These are phyloP conservation scores for Poecilobothrus nobilitatus DNA, from an alignment of 2,888 invertebrate species.

Conservation along the genomic window DNA sequence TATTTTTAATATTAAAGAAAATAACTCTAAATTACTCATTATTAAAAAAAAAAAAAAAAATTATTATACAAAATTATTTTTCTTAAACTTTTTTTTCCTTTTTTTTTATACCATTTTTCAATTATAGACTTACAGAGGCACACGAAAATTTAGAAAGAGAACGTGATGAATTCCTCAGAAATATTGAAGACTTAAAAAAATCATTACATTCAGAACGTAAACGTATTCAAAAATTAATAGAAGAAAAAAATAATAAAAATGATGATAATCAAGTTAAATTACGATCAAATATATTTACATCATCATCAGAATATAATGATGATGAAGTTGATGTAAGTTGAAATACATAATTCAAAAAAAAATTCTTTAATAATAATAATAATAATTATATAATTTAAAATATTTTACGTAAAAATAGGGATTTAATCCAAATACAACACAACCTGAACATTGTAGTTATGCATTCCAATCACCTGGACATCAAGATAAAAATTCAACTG, in stretches of 20 bases:
- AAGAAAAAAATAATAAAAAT: conserved; percentile 29
- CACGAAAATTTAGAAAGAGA: conserved; percentile 73
- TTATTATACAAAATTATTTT: no score
- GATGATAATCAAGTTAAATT: conserved; percentile 20
- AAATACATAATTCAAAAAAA: no score
- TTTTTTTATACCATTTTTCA: not conserved
- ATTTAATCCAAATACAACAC: conserved; percentile 28
- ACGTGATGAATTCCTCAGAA: conserved; percentile 74
- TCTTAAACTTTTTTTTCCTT: no score
- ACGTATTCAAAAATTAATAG: conserved; percentile 47
- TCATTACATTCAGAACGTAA: conserved; percentile 53
- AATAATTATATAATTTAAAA: no score
- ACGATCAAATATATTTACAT: conserved; percentile 19
- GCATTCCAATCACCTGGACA: conserved; percentile 27
- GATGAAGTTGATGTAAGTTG: conserved; percentile 16
- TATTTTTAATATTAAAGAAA: no score
- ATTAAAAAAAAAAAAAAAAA: no score
- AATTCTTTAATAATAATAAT: no score
- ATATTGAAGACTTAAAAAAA: conserved; percentile 64
- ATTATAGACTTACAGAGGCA: conserved; percentile 56
- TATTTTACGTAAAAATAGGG: conserved; percentile 17
- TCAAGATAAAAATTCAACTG: conserved; percentile 35
- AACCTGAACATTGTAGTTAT: conserved; percentile 31
- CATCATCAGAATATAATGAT: conserved; percentile 13
- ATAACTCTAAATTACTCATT: no score